Percentiles rank a stretch among this genome's conserved stretches.
Evolutionary conservation across 2,113 vertebrate genomes (phyloP).

Genomic region (Microcebus murinus): DNA sequence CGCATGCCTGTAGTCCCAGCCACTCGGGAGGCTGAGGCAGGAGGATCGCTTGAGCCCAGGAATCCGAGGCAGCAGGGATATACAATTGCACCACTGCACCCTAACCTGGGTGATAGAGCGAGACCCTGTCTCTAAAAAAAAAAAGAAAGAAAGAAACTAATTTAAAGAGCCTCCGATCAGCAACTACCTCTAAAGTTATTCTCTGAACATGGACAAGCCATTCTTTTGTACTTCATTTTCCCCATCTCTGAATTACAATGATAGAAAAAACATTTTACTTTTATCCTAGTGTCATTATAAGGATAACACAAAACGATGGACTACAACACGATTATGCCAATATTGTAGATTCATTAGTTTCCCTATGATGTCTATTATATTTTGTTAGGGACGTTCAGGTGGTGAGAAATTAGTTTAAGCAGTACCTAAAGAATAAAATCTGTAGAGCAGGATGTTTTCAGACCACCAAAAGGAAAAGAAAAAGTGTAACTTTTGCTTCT

Average conservation of each 20-base stretch:
- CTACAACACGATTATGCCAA: neutral
- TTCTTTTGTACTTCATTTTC: neutral
- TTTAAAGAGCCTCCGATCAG: neutral
- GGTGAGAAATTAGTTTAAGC: neutral
- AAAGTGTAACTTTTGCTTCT: neutral
- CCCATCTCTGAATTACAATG: neutral
- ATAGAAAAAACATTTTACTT: neutral
- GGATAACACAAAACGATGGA: neutral
- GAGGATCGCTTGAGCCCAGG: too few species aligned
- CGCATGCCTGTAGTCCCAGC: too few species aligned
- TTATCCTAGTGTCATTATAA: neutral
- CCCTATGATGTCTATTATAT: neutral
- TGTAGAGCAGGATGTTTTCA: neutral
- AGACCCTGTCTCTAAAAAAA: too few species aligned
- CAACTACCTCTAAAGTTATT: neutral
- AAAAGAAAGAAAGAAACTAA: too few species aligned
- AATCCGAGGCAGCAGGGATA: too few species aligned
- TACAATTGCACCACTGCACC: too few species aligned
- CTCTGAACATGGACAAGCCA: neutral
- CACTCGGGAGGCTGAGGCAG: too few species aligned
- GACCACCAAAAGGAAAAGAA: neutral
- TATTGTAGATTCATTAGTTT: neutral
- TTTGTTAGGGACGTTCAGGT: neutral
- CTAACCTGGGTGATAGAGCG: too few species aligned
- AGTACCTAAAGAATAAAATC: constrained; percentile 25